A percentile compares a stretch with the other conserved stretches of the same genome.
These are phyloP conservation scores for Philaenus spumarius DNA, from an alignment of 1,140 invertebrate genomes.

Conservation along the genomic window DNA sequence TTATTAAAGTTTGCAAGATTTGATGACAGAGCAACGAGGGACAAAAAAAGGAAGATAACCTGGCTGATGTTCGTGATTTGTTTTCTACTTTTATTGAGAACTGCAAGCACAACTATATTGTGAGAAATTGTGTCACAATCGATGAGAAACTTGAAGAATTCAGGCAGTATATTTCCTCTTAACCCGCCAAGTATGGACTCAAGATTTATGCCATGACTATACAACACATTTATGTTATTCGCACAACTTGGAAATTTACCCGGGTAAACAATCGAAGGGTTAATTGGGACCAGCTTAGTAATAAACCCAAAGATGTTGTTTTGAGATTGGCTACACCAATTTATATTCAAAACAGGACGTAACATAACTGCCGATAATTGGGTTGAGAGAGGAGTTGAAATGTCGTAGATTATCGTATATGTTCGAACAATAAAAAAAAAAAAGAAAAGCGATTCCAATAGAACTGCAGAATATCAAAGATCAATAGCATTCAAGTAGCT, in stretches of 20 bases:
- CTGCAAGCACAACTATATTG: background rate
- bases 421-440: background rate
- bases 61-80: background rate
- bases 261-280: constrained; percentile 31
- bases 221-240: constrained; percentile 32
- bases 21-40: background rate
- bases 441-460: background rate
- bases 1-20: background rate
- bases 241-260: constrained; percentile 33
- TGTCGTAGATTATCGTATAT: background rate
- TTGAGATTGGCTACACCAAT: background rate
- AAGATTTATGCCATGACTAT: constrained; percentile 32
- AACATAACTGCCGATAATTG: constrained; percentile 1
- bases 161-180: constrained; percentile 38
- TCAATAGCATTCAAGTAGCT: too few species aligned
- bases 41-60: background rate
- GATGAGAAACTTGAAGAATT: constrained; percentile 40
- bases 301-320: constrained; percentile 20
- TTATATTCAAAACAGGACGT: background rate
- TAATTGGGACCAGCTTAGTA: constrained; percentile 31
- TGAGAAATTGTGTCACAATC: constrained; percentile 33
- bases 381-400: background rate
- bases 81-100: background rate
- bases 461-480: too few species aligned
- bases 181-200: constrained; percentile 38